These are phyloP conservation scores for Eilema depressum DNA, from an alignment of 2,888 invertebrate species.

Conservation along the genomic window DNA sequence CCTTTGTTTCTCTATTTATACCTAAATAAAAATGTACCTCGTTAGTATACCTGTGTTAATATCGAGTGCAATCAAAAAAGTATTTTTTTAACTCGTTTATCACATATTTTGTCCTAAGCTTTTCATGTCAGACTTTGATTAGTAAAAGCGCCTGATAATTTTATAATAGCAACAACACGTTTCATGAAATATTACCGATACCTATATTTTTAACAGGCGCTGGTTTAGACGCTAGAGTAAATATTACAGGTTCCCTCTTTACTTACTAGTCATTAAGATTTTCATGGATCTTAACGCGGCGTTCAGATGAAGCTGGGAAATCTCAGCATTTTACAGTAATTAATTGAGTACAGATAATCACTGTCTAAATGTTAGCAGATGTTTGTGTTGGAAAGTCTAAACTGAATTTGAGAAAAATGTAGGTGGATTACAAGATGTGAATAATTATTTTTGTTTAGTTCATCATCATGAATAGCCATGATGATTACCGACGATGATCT, in stretches of 20 bases:
- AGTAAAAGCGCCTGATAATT: constrained; percentile 47
- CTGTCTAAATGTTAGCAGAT: background rate
- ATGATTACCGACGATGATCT: too few species aligned
- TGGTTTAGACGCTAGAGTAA: background rate
- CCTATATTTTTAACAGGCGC: constrained; percentile 41
- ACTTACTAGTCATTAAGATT: constrained; percentile 16
- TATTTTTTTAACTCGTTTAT: background rate
- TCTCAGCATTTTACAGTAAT: constrained; percentile 22
- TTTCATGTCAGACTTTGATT: too few species aligned
- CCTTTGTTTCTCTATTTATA: constrained; percentile 46
- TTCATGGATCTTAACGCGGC: constrained; percentile 14
- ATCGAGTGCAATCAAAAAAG: constrained; percentile 43
- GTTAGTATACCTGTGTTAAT: constrained; percentile 50
- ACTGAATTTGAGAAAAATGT: background rate
- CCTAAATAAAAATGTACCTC: constrained; percentile 54
- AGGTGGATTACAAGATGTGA: background rate
- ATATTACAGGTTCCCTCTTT: constrained; percentile 11
- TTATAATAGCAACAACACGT: constrained; percentile 30
- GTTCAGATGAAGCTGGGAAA: constrained; percentile 5
- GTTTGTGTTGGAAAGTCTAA: constrained; percentile 3
- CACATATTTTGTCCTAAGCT: background rate
- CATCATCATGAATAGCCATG: too few species aligned
- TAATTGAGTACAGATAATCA: constrained; percentile 31
- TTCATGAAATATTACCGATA: constrained; percentile 41
- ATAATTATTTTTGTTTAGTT: too few species aligned